Evolutionary conservation across 1,140 invertebrate species (phyloP), one percentile per base, ranked within the genome.

Genomic region (Drosophila lini): DNA sequence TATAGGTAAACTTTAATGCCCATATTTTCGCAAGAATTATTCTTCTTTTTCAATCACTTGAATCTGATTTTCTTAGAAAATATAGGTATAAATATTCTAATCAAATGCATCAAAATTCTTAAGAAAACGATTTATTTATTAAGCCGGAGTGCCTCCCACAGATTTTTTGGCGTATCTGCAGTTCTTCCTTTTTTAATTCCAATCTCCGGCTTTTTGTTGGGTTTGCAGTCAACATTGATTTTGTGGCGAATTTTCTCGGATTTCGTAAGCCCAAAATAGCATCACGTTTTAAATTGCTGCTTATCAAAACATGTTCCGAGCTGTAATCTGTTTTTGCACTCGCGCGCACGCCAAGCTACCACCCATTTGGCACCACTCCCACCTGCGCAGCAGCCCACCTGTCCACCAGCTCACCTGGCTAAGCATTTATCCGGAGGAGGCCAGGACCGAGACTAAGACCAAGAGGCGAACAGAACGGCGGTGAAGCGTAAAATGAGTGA

Each of bases 271-370:
- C 84, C 88, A 90, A 88, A 89, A 89, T 89, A 90, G 85, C 85
- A 89, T 90, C 84, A 89, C 84, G 84, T 89, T 89, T 89, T 89
- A 89, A 89, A 89, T 89, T 89, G 84, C 85, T 89, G 84, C 84
- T 89, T 89, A 89, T 89, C 84, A 89, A 89, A 89, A 89, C 84
- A 89, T 89, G 84, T 89, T 78, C 85, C 70, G 67, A 89, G 81
- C 85, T 89, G 84, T 89, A 89, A 89, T 89, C 84, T 89, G 80
- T 88, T 88, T 88, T 84, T 75, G 74, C 74, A 82, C 74, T 89
- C 74, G 77, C 74, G 50, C 74, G 60, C 69, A 67, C 62, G 56
- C 68, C 63, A 68, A 74, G 65, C 74, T 58, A 25, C 60, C 52
- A 64, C 34, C 47, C 13, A 15, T n/a, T 58, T 34, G 11, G 19